Evolutionary conservation across 2,888 invertebrate species (phyloP), one percentile per base, ranked within the genome.

Genomic region (Deilephila porcellus): DNA sequence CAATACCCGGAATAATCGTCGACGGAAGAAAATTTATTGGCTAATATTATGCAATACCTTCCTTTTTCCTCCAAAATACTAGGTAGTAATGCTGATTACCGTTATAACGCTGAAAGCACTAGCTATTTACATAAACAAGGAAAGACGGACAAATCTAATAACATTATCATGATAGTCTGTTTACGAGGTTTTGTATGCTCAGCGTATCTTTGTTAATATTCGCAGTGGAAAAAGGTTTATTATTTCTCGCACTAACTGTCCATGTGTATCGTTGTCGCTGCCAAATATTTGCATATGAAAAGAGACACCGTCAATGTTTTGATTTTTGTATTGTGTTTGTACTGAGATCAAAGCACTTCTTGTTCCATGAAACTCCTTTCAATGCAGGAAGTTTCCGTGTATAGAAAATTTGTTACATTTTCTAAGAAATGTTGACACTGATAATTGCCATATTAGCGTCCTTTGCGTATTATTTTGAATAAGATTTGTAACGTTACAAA

Each of bases 281-380:
- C 82, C 83, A 82, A 78, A 76, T 80, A 92, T 93, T 93, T 91
- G 87, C 92, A 92, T 93, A 89, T 89, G 91, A 91, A 92, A 89
- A 86, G 87, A 88, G 84, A 88, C 79, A 79, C 85, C 88, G 88
- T 83, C 88, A 88, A 88, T 90, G 88, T 89, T 90, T 91, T 88
- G 86, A 90, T 92, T 90, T 89, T 91, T 87, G 80, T 82, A 85
- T 11, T 45, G 64, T 71, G 11, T 52, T 67, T 67, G 45, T 19
- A 62, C 52, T 45, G 70, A 62, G 34, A 56, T 62, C 73, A 59
- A 63, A 60, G 62, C 45, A 32, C 29, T 71, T 20, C 62, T 71
- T 75, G 45, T 56, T 59, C 32, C 29, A n/a, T 62, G 71, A 71
- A 62, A 32, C 79, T 87, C 84, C 78, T 85, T 83, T 81, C 78